Percentiles rank a stretch among this genome's conserved stretches.
Evolutionary conservation across 2,113 vertebrate genomes (phyloP).

Genomic region (Tachysurus fulvidraco): DNA sequence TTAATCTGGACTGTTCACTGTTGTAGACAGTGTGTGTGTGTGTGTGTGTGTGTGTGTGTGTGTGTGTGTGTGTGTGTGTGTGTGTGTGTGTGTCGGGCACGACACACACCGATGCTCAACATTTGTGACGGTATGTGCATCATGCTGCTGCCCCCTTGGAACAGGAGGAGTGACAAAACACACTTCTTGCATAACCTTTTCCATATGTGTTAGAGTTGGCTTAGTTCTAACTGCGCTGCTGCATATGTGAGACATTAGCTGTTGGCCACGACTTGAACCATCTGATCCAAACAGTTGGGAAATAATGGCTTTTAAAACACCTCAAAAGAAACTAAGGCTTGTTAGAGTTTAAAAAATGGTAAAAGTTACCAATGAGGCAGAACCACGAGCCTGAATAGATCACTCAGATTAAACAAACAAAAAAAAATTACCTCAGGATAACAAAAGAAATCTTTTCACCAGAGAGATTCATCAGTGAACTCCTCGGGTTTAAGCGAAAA

Average conservation of each 20-base stretch:
- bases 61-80: conserved; percentile 2
- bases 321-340: conserved; percentile 20
- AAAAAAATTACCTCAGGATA: neutral
- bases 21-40: neutral
- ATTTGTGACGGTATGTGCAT: conserved; percentile 34
- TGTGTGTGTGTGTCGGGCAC: neutral
- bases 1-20: conserved; percentile 2
- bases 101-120: conserved; percentile 27
- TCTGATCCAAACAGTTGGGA: conserved; percentile 42
- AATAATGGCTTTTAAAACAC: conserved; percentile 42
- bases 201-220: conserved; percentile 43
- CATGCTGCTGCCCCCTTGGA: conserved; percentile 44
- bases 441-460: neutral
- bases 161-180: conserved; percentile 46
- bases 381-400: conserved; percentile 12
- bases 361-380: conserved; percentile 30
- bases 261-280: conserved; percentile 36
- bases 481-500: neutral
- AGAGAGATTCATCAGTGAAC: neutral
- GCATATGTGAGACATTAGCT: conserved; percentile 43
- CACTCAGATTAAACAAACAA: neutral
- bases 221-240: conserved; percentile 33
- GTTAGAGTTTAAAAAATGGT: conserved; percentile 24
- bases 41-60: conserved; percentile 24
- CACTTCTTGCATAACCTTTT: conserved; percentile 47